Evolutionary conservation across 2,888 invertebrate species (phyloP).

Genomic region (Coremacera marginata): DNA sequence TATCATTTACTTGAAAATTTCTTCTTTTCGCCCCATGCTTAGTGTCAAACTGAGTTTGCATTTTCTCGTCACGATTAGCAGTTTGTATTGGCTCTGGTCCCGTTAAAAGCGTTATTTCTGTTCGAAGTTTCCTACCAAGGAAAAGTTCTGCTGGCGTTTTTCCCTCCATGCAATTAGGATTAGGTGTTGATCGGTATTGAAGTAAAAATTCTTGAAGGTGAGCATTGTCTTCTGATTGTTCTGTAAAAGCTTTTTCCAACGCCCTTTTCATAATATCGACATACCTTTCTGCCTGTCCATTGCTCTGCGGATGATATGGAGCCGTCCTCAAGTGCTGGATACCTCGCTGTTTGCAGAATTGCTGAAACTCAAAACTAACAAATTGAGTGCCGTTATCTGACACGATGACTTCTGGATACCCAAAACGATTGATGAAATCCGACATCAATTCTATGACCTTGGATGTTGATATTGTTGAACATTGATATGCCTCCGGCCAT

Average conservation of each 20-base stretch:
- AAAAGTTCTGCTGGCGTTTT: too few species aligned
- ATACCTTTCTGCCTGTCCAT: background rate
- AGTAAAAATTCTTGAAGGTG: slow-evolving; percentile 41
- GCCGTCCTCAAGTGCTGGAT: too few species aligned
- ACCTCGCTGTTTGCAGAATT: background rate
- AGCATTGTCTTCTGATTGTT: too few species aligned
- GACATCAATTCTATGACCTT: background rate
- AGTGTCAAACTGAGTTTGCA: slow-evolving; percentile 35
- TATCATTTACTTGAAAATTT: background rate
- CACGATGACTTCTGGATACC: background rate
- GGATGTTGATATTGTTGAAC: background rate
- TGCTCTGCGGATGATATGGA: too few species aligned
- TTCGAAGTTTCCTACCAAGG: too few species aligned
- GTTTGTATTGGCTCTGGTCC: slow-evolving; percentile 1
- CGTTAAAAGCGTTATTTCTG: too few species aligned
- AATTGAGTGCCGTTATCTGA: background rate
- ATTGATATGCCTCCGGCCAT: background rate
- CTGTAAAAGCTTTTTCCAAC: slow-evolving; percentile 4
- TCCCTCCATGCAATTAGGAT: too few species aligned
- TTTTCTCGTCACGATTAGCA: slow-evolving; percentile 25
- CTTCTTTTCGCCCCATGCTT: slow-evolving; percentile 26
- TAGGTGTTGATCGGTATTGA: slow-evolving; percentile 33
- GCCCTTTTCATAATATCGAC: background rate
- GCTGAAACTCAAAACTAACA: background rate
- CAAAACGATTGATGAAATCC: background rate